A percentile compares a stretch with the other conserved stretches of the same genome.
These are phyloP conservation scores for Stercorarius parasiticus DNA, from an alignment of 2,113 vertebrate genomes.

Conservation along the genomic window DNA sequence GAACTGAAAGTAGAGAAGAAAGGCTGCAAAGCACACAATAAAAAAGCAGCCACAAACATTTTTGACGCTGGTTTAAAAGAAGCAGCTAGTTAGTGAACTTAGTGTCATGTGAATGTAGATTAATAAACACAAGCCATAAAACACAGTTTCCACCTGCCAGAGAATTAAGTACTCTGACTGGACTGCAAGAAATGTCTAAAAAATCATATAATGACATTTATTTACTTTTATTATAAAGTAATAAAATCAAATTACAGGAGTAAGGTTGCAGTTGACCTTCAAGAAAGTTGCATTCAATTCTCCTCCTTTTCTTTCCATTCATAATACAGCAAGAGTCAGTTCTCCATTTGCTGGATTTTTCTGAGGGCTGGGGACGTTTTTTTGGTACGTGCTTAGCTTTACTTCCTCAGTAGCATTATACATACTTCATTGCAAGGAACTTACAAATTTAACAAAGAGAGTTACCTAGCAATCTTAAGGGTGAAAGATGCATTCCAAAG, in stretches of 20 bases:
- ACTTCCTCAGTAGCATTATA: neutral
- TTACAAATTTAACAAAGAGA: neutral
- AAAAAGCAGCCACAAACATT: neutral
- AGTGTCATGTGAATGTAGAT: neutral
- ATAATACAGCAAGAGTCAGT: neutral
- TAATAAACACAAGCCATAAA: neutral
- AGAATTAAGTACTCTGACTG: neutral
- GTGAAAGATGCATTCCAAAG: neutral
- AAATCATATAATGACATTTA: neutral
- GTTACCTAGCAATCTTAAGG: neutral
- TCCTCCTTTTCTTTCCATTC: neutral
- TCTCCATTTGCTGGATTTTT: neutral
- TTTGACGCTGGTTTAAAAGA: neutral
- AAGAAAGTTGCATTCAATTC: neutral
- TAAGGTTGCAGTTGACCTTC: neutral
- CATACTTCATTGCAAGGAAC: neutral
- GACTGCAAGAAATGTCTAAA: neutral
- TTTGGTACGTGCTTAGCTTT: neutral
- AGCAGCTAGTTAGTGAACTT: neutral
- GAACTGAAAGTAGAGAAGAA: neutral
- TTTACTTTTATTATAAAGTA: neutral
- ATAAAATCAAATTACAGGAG: neutral
- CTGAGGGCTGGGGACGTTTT: neutral
- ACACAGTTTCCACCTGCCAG: neutral
- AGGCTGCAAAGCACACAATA: neutral